Percentiles rank a stretch among this genome's conserved stretches.
Conservation (phyloP, 2,113 vertebrate species). For the Lasiurus cinereus region DNA sequence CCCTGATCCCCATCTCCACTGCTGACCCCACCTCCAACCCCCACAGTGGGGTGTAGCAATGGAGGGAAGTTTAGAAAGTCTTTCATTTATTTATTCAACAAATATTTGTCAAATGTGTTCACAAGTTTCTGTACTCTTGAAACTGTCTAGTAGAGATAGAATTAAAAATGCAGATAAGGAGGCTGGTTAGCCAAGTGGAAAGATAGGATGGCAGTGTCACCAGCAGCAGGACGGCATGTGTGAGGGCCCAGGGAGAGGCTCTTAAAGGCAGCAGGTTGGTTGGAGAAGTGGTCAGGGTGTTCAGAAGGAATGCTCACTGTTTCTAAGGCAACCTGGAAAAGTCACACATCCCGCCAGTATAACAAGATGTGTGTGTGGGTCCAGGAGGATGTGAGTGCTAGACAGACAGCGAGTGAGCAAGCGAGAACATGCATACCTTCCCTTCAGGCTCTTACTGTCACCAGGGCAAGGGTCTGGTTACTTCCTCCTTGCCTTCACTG, state of each 20-base stretch:
- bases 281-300: neutral
- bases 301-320: neutral
- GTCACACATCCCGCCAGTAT: neutral
- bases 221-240: neutral
- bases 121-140: neutral
- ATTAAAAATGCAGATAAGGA: neutral
- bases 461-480: neutral
- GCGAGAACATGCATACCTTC: fast-evolving
- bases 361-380: neutral
- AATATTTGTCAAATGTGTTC: neutral
- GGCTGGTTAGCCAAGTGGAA: neutral
- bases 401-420: neutral
- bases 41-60: neutral
- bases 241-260: neutral
- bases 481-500: neutral
- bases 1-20: neutral
- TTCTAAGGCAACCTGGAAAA: neutral
- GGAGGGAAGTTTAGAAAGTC: neutral
- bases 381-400: too few species aligned
- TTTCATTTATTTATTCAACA: neutral
- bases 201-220: neutral
- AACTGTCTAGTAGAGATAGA: neutral
- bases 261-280: neutral
- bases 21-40: neutral
- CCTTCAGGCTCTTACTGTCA: neutral